phyloP scores from a whole-genome alignment of 1,140 invertebrate species.

The Choristoneura fumiferana region DNA sequence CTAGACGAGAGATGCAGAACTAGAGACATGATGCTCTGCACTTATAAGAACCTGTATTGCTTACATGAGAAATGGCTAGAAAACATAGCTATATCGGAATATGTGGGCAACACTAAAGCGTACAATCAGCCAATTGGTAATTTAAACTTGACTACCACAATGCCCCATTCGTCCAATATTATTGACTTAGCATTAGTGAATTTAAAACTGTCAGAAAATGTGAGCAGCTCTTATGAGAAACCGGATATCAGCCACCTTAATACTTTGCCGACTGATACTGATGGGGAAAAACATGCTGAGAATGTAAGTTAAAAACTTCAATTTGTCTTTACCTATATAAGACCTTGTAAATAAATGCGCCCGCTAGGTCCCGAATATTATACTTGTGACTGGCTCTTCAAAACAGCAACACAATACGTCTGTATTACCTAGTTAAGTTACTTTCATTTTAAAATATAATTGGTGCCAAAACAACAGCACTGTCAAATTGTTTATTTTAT shows the following conservation, averaged over 20 bases:
- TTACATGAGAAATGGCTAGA: conserved; percentile 74
- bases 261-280: conserved; percentile 55
- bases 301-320: conserved; percentile 43
- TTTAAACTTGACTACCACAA: conserved; percentile 65
- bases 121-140: conserved; percentile 68
- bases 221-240: conserved; percentile 65
- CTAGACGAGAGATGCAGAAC: conserved; percentile 86
- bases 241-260: conserved; percentile 64
- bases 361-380: too few relatives aligned
- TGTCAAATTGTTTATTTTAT: too few relatives aligned
- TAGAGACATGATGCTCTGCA: conserved; percentile 84
- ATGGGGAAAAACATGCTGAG: conserved; percentile 69
- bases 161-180: conserved; percentile 70
- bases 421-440: too few relatives aligned
- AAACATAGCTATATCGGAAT: conserved; percentile 65
- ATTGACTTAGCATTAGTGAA: conserved; percentile 70
- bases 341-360: too few relatives aligned
- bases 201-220: conserved; percentile 73
- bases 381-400: too few relatives aligned
- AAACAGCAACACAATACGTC: too few relatives aligned
- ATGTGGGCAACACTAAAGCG: conserved; percentile 50
- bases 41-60: conserved; percentile 82
- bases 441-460: too few relatives aligned
- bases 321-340: too few relatives aligned
- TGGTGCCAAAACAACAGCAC: too few relatives aligned